phyloP scores from a whole-genome alignment of 2,797 vertebrate genomes.

The Macroramphosus scolopax region DNA sequence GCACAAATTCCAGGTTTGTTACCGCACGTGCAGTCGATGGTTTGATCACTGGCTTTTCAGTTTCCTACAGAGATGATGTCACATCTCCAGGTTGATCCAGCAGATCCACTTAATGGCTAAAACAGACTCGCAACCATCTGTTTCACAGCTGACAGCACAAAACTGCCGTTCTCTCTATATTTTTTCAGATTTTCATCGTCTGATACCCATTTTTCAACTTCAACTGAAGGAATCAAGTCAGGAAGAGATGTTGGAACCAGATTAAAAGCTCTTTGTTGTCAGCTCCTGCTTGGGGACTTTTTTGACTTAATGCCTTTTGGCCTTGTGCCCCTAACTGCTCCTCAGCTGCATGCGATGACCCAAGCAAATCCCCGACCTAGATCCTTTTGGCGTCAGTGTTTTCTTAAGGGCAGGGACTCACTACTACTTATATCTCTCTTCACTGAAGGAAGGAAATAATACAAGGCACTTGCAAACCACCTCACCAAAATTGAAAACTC shows the following conservation, averaged over 20 bases:
- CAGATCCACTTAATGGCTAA: slow-evolving; percentile 42
- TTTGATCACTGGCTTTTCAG: slow-evolving; percentile 35
- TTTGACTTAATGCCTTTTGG: slow-evolving; percentile 35
- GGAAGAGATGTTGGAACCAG: slow-evolving; percentile 34
- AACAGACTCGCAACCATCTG: slow-evolving; percentile 58
- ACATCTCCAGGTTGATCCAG: slow-evolving; percentile 31
- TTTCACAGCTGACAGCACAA: slow-evolving; percentile 28
- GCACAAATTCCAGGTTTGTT: slow-evolving; percentile 24
- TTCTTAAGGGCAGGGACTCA: slow-evolving; percentile 19
- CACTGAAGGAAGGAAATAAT: slow-evolving; percentile 6
- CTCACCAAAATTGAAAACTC: slow-evolving; percentile 30
- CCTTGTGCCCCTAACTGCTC: slow-evolving; percentile 20
- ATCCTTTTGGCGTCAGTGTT: slow-evolving; percentile 25
- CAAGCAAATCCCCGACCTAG: slow-evolving; percentile 18
- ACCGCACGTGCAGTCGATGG: slow-evolving; percentile 7
- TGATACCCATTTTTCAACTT: slow-evolving; percentile 23
- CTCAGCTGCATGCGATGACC: slow-evolving; percentile 40
- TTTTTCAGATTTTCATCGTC: slow-evolving; percentile 19
- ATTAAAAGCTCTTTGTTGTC: slow-evolving; percentile 55
- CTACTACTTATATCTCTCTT: too few relatives aligned
- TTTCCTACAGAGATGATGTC: slow-evolving; percentile 54
- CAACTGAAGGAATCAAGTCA: slow-evolving; percentile 22
- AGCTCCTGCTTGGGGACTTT: slow-evolving; percentile 10
- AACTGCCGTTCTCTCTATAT: slow-evolving; percentile 9
- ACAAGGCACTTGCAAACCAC: slow-evolving; percentile 15